Evolutionary conservation across 2,113 vertebrate species (phyloP).

Genomic region (Epinephelus moara): DNA sequence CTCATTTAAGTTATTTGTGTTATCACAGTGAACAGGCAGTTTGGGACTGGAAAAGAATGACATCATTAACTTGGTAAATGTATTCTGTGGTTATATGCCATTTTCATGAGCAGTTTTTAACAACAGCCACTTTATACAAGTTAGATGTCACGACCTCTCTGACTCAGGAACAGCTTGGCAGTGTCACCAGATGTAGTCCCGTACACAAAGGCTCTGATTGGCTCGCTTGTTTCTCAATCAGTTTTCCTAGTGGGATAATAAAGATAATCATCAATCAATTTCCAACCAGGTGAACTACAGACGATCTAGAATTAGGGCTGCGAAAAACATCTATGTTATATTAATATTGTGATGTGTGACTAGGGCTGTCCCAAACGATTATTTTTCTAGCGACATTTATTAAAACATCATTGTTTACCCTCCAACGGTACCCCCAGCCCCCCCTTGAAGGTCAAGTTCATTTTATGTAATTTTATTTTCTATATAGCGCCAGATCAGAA

Average conservation of each 20-base stretch:
- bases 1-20: background rate
- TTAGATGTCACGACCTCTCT: background rate
- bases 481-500: no score
- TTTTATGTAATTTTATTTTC: no score
- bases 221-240: background rate
- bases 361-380: no score
- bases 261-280: background rate
- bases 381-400: no score
- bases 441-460: no score
- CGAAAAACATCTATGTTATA: no score
- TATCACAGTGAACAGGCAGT: background rate
- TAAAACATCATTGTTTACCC: no score
- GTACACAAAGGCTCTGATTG: background rate
- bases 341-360: no score
- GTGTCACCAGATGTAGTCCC: background rate
- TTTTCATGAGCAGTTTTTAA: background rate
- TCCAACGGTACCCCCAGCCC: no score
- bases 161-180: background rate
- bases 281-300: background rate
- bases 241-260: background rate
- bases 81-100: background rate
- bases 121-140: background rate
- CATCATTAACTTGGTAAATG: background rate
- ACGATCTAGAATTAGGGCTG: background rate
- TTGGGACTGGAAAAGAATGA: background rate